Evolutionary conservation across 2,888 invertebrate genomes (phyloP), one percentile per base, ranked within the genome.

Genomic region (Phyto melanocephala): DNA sequence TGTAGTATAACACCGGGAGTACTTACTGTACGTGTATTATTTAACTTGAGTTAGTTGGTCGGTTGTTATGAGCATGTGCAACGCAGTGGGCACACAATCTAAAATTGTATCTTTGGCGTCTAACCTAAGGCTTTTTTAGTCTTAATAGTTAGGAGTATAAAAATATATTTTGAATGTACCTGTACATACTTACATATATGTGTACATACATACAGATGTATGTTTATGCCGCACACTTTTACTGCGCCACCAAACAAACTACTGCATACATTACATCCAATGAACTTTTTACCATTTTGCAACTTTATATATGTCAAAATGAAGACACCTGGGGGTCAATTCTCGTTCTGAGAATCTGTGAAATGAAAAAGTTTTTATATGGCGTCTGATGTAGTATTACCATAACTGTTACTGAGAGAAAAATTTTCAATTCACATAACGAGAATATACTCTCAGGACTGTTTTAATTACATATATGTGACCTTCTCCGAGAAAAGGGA

Each of bases 101-200:
- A 87, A 89, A 89, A 89, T 89, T 89, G 88, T 88, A 89, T 89
- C 88, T 89, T 87, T 88, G 89, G 86, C 88, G 89, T 89, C 90
- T 90, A 90, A 88, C 89, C 87, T 87, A 88, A 88, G 84, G 89
- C 90, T 88, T 78, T 85, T 85, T 86, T 45, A 75, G 72, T 77
- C 68, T 74, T 78, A 65, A 76, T 72, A 70, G 70, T 72, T 72
- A 52, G 7, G 5, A 62, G 17, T 67, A 71, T 65, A 52, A 50
- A 52, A 37, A 62, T 47, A n/a, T n/a, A n/a, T n/a, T 28, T 20
- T 54, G 3, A 3, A 28, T 63, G 52, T 13, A 47, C 33, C 17
- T 62, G 20, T 33, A 17, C 28, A 11, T 15, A 28, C 3, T 5
- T 28, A 28, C 28, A 5, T 47, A 15, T 15, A n/a, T 35, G 7